Evolutionary conservation across 2,113 vertebrate species (phyloP).

Genomic region (Psammodynastes pulverulentus): DNA sequence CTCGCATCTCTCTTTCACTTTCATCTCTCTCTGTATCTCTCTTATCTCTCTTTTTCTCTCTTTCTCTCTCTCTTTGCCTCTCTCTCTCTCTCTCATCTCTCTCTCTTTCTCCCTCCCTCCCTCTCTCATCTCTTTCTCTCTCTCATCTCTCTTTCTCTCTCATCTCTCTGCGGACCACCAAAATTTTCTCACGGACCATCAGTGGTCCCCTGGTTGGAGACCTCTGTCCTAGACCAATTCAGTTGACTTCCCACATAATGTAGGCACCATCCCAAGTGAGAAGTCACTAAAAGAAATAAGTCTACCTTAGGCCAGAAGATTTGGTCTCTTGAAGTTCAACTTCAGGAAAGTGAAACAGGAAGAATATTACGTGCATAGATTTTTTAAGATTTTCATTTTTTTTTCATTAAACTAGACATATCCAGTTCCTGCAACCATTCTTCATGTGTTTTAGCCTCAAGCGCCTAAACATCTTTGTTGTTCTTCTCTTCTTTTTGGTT

Average conservation of each 20-base stretch:
- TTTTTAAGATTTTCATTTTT: neutral
- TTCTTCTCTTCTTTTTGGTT: neutral
- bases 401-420: neutral
- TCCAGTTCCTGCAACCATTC: neutral
- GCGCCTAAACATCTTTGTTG: neutral
- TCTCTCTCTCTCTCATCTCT: too few relatives aligned
- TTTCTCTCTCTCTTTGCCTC: too few relatives aligned
- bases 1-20: too few relatives aligned
- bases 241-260: neutral
- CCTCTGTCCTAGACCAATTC: neutral
- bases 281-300: neutral
- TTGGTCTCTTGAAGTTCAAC: neutral
- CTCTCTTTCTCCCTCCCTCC: too few relatives aligned
- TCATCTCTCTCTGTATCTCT: too few relatives aligned
- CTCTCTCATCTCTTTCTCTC: too few relatives aligned
- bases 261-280: neutral
- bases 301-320: neutral
- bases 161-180: too few relatives aligned
- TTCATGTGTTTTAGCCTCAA: neutral
- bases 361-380: neutral
- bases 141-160: too few relatives aligned
- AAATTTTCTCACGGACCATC: too few relatives aligned
- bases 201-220: too few relatives aligned
- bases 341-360: neutral
- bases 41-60: too few relatives aligned